Percentiles rank a stretch among this genome's conserved stretches.
Evolutionary conservation across 1,140 invertebrate species (phyloP).

Genomic region (Pygmarrhopalites habei): DNA sequence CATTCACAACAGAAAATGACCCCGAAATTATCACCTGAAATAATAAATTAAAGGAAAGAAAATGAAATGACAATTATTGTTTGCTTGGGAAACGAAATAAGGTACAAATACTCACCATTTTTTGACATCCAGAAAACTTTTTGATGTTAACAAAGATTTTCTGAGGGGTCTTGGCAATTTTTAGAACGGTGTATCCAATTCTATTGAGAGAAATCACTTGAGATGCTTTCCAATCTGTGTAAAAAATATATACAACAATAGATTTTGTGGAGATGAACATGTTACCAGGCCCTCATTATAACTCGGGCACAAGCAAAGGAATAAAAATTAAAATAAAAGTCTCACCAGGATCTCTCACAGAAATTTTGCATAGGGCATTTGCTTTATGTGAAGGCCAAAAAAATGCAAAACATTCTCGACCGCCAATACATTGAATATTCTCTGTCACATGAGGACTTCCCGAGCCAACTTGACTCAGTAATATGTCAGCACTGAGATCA

Average conservation of each 20-base stretch:
- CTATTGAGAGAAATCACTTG: neutral
- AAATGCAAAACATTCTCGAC: conserved; percentile 19
- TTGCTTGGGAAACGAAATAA: neutral
- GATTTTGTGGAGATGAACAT: no score
- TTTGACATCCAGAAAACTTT: conserved; percentile 21
- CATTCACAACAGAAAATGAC: conserved; percentile 23
- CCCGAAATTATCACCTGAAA: conserved; percentile 31
- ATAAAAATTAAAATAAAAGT: no score
- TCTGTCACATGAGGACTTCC: neutral
- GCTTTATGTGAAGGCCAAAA: conserved; percentile 10
- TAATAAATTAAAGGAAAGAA: neutral
- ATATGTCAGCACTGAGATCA: conserved; percentile 14
- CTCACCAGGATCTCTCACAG: neutral
- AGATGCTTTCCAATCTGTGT: conserved; percentile 6
- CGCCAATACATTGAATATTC: neutral
- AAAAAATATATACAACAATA: no score
- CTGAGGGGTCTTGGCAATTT: neutral
- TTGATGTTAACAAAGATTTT: conserved; percentile 21
- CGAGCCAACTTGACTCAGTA: neutral
- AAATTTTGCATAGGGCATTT: neutral
- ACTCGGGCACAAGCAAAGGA: no score
- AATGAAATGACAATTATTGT: neutral
- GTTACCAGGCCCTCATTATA: no score
- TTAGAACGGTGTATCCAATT: neutral
- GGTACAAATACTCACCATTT: conserved; percentile 15